These are phyloP conservation scores for Bugulina stolonifera DNA, from an alignment of 2,888 invertebrate genomes.

Conservation along the genomic window DNA sequence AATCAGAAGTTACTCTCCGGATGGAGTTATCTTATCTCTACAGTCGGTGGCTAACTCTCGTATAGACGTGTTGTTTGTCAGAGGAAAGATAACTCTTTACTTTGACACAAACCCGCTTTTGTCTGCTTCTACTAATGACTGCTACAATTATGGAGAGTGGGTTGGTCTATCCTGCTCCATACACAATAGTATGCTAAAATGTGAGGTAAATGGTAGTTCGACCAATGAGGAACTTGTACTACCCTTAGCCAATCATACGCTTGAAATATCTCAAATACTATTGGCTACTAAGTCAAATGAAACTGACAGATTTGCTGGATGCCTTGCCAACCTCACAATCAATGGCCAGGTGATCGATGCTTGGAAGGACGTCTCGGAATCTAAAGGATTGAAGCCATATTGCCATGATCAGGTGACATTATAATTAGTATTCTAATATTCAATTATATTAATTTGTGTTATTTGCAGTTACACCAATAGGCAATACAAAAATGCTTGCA, in stretches of 20 bases:
- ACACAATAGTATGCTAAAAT: background rate
- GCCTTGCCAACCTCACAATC: background rate
- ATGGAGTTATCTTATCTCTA: slow-evolving; percentile 1
- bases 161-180: background rate
- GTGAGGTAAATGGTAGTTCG: background rate
- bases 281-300: background rate
- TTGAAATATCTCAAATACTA: background rate
- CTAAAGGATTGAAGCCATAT: background rate
- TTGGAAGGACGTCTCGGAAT: background rate
- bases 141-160: slow-evolving; percentile 10
- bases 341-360: background rate
- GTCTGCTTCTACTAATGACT: background rate
- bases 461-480: background rate
- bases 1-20: background rate
- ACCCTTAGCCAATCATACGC: background rate
- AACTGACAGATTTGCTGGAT: slow-evolving; percentile 18
- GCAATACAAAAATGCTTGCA: too few relatives aligned
- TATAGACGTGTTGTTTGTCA: background rate
- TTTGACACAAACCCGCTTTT: background rate
- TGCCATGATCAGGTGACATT: background rate
- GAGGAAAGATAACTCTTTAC: background rate
- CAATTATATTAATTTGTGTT: background rate
- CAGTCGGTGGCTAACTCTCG: background rate
- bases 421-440: background rate
- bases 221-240: background rate